Percentiles rank a stretch among this genome's conserved stretches.
phyloP scores from a whole-genome alignment of 1,140 invertebrate genomes.

The Drosophila neocordata region DNA sequence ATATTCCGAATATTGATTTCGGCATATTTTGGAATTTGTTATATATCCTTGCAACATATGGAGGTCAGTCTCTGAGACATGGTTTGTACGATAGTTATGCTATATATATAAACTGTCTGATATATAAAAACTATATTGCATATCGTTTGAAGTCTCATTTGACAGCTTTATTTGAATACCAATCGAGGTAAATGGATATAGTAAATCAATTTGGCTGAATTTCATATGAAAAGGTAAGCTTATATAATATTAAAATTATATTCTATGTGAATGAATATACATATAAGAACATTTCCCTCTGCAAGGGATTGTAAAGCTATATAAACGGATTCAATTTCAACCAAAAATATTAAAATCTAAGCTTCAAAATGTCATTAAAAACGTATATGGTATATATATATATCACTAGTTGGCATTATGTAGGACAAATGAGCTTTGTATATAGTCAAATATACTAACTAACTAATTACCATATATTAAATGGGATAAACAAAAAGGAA shows the following conservation, averaged over 20 bases:
- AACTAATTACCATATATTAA: constrained; percentile 17
- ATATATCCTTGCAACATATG: no score
- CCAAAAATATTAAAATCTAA: neutral
- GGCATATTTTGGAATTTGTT: neutral
- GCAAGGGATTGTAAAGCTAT: neutral
- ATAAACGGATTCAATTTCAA: neutral
- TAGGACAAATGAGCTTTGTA: constrained; percentile 78
- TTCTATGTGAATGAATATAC: neutral
- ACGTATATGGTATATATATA: neutral
- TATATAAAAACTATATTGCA: no score
- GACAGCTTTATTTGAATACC: no score
- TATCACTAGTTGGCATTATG: constrained; percentile 37
- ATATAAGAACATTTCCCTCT: neutral
- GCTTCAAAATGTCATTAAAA: constrained; percentile 31
- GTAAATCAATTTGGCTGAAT: no score
- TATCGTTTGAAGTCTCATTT: no score
- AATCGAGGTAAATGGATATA: no score
- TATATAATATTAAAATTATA: no score
- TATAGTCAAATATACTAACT: constrained; percentile 52
- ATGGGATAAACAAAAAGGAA: constrained; percentile 14
- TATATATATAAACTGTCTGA: no score
- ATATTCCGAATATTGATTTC: neutral
- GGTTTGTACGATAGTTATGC: no score
- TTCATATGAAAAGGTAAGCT: no score
- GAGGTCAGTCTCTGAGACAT: no score